phyloP scores from a whole-genome alignment of 2,888 invertebrate genomes.

The Lycia hirtaria region DNA sequence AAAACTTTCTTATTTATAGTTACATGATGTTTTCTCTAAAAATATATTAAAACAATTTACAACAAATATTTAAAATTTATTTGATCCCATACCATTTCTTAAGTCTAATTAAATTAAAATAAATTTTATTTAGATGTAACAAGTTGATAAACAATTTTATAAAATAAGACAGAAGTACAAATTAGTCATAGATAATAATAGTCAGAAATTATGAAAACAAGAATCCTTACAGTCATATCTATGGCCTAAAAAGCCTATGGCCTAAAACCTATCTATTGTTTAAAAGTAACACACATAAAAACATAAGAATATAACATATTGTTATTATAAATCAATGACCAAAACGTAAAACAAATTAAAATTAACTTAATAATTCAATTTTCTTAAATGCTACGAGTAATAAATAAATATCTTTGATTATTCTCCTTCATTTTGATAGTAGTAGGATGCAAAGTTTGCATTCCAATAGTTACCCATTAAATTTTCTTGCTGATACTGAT shows the following conservation, averaged over 20 bases:
- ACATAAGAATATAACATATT: no score
- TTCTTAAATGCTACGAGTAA: neutral
- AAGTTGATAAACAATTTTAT: no score
- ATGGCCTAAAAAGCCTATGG: no score
- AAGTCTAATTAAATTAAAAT: no score
- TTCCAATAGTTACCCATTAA: slow-evolving; percentile 23
- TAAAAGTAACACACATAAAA: no score
- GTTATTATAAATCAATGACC: neutral
- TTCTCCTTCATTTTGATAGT: slow-evolving; percentile 6
- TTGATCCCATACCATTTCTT: neutral
- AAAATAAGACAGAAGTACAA: no score
- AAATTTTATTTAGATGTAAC: no score
- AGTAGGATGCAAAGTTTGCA: neutral
- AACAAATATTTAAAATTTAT: neutral
- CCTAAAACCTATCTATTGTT: no score
- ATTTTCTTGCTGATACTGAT: slow-evolving; percentile 31
- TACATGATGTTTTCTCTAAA: neutral
- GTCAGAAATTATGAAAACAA: no score
- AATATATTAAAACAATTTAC: neutral
- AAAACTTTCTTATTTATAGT: neutral
- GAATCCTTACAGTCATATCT: no score
- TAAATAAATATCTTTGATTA: neutral
- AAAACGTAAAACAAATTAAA: neutral
- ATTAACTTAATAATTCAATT: neutral
- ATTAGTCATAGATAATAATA: no score